These are phyloP conservation scores for Nomia melanderi DNA, from an alignment of 1,140 invertebrate genomes.

Conservation along the genomic window DNA sequence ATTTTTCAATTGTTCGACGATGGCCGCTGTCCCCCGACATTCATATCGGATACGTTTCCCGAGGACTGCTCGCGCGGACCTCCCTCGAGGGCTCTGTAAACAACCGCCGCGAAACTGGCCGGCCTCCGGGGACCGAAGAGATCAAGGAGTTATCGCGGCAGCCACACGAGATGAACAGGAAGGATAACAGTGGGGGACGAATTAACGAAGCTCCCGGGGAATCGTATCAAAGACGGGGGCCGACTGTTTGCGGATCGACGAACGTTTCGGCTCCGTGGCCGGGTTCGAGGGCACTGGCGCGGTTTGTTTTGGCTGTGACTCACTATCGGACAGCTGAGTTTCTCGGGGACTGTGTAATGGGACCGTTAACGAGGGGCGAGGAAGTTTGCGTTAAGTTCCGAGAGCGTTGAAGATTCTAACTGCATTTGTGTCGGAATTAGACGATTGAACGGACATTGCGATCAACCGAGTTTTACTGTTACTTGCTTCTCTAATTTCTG, in stretches of 20 bases:
- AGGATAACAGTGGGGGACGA: conserved; percentile 41
- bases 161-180: conserved; percentile 42
- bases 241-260: neutral
- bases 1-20: conserved; percentile 20
- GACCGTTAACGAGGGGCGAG: too few relatives aligned
- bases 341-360: too few relatives aligned
- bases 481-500: neutral
- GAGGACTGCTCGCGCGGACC: conserved; percentile 34
- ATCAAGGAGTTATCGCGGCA: conserved; percentile 65
- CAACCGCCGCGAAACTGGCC: conserved; percentile 60
- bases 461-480: too few relatives aligned
- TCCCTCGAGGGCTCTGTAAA: conserved; percentile 68
- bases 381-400: neutral
- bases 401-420: too few relatives aligned
- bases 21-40: conserved; percentile 33
- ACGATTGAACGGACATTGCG: too few relatives aligned
- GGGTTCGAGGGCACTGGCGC: too few relatives aligned
- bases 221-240: conserved; percentile 1
- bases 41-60: conserved; percentile 63
- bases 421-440: too few relatives aligned
- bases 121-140: conserved; percentile 25
- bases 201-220: conserved; percentile 16
- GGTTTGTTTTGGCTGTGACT: too few relatives aligned
- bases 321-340: too few relatives aligned
- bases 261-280: neutral